A percentile compares a stretch with the other conserved stretches of the same genome.
Evolutionary conservation across 1,140 invertebrate genomes (phyloP).

Genomic region (Armadillidium nasatum): DNA sequence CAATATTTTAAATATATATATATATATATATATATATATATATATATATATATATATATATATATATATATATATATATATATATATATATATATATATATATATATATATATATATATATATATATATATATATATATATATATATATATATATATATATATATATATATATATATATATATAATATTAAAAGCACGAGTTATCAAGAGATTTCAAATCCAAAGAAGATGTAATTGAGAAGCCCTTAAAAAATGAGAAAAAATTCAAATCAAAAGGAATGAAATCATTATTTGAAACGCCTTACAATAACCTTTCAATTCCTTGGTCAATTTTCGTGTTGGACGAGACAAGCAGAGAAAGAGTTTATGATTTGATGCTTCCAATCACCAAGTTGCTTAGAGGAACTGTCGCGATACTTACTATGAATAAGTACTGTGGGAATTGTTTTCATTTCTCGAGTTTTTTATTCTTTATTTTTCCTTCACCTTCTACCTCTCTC

Average conservation of each 20-base stretch:
- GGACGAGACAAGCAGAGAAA: not conserved
- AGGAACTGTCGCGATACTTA: not conserved
- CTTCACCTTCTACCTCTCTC: too few species aligned
- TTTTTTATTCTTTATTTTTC: too few species aligned
- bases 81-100: conserved; percentile 15
- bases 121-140: conserved; percentile 8
- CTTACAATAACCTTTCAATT: not conserved
- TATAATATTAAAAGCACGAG: not conserved
- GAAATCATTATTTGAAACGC: not conserved
- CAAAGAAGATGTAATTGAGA: too few species aligned
- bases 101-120: conserved; percentile 9
- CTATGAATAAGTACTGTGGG: not conserved
- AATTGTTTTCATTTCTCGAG: too few species aligned
- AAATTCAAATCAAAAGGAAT: too few species aligned
- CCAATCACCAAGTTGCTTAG: not conserved
- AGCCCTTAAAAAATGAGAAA: too few species aligned
- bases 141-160: conserved; percentile 15
- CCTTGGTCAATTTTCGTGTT: not conserved
- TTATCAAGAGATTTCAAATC: too few species aligned
- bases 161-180: conserved; percentile 15
- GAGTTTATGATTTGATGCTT: not conserved
- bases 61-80: not conserved
- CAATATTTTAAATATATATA: too few species aligned
- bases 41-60: conserved; percentile 15
- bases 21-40: conserved; percentile 13